Evolutionary conservation across 2,113 vertebrate species (phyloP), one percentile per base, ranked within the genome.

Genomic region (Psammodynastes pulverulentus): DNA sequence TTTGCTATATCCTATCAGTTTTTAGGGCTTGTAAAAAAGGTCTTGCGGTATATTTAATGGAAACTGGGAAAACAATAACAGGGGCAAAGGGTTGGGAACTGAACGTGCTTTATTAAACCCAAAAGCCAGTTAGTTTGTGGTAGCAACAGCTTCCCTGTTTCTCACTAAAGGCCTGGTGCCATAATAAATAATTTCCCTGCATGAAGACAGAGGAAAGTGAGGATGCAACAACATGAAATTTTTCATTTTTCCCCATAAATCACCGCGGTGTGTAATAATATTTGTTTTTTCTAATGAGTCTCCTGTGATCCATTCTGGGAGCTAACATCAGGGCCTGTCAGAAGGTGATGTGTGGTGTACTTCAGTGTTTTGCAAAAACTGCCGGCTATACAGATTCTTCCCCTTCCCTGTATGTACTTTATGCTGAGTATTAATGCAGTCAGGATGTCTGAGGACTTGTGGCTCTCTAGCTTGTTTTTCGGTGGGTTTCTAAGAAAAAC

Each of bases 211-310:
- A 96, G 97, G 97, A 95, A 93, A 97, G 96, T 96, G 97, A 97
- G 96, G 96, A 97, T 89, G 92, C 97, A 97, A 96, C 97, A 98
- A 97, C 97, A 98, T 97, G 96, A 98, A 98, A 98, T 98, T 98
- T 98, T 98, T 98, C 98, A 98, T 98, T 98, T 98, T 98, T 97
- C 97, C 96, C 98, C 98, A 98, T 98, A 98, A 98, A 98, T 98
- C 98, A 98, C 98, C 98, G 97, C 98, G 97, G 97, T 97, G 96
- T 98, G 98, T 97, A 97, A 98, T 98, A 98, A 98, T 98, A 98
- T 98, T 98, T 98, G 98, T 98, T 98, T 98, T 98, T 98, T 98
- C 97, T 98, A 98, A 98, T 98, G 97, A 98, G 98, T 98, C 98
- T 98, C 98, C 95, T 97, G 98, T 98, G 98, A 98, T 98, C 97